A percentile compares a stretch with the other conserved stretches of the same genome.
These are phyloP conservation scores for Promerops cafer DNA, from an alignment of 2,113 vertebrate species.

Conservation along the genomic window DNA sequence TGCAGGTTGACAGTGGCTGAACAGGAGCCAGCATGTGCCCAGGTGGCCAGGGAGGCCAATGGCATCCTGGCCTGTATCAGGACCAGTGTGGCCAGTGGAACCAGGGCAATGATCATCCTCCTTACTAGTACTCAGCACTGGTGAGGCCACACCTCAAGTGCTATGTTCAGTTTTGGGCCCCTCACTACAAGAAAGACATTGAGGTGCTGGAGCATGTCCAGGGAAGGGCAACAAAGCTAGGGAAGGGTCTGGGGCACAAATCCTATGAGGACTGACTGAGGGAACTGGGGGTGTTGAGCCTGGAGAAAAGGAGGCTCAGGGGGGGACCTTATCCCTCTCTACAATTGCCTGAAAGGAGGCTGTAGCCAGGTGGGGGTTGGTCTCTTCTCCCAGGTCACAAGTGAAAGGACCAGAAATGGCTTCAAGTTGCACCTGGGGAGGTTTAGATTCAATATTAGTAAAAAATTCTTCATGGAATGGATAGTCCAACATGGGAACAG, in stretches of 20 bases:
- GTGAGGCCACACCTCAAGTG: fast-evolving
- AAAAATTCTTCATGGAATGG: neutral
- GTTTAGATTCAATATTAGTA: neutral
- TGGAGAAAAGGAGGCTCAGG: neutral
- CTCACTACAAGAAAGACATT: neutral
- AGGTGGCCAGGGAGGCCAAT: neutral
- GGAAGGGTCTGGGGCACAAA: neutral
- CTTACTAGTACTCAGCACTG: neutral
- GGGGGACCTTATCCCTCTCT: fast-evolving
- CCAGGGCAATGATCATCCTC: fast-evolving
- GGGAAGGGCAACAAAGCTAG: fast-evolving
- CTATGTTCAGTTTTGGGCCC: neutral
- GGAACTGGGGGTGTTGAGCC: neutral
- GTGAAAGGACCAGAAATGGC: neutral
- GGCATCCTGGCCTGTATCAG: neutral
- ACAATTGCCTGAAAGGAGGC: neutral
- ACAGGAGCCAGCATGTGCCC: too few relatives aligned
- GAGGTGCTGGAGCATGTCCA: fast-evolving
- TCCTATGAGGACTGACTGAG: fast-evolving
- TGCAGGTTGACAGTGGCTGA: fast-evolving
- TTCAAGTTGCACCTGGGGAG: neutral
- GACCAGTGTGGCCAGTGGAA: neutral
- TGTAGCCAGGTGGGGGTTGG: fast-evolving
- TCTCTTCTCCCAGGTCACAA: neutral
- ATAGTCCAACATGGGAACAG: neutral